Evolutionary conservation across 2,888 invertebrate species (phyloP).

Genomic region (Formica aserva): DNA sequence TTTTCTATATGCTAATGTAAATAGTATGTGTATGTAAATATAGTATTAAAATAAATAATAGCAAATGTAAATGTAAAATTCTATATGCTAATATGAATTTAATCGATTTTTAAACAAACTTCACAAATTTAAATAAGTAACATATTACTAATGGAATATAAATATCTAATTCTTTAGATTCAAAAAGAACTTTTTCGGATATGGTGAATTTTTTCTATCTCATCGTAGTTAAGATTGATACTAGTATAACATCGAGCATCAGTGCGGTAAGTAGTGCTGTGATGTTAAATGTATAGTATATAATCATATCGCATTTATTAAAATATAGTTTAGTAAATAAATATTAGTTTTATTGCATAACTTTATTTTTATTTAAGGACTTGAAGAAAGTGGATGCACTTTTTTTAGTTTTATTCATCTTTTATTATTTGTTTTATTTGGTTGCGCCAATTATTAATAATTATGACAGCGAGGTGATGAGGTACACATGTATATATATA

Average conservation of each 20-base stretch:
- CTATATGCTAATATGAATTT: not conserved
- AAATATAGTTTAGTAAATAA: not conserved
- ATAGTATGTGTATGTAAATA: no score
- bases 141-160: not conserved
- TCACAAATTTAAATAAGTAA: not conserved
- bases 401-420: not conserved
- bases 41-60: no score
- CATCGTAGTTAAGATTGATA: no score
- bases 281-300: no score
- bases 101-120: not conserved
- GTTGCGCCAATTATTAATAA: not conserved
- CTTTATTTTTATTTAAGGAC: not conserved
- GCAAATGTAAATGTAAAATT: no score
- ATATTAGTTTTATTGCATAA: not conserved
- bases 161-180: not conserved
- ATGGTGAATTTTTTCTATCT: not conserved
- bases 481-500: not conserved
- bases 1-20: no score
- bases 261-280: no score
- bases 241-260: not conserved
- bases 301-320: no score
- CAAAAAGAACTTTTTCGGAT: not conserved
- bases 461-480: not conserved
- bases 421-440: not conserved
- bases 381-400: not conserved